These are phyloP conservation scores for Scomberomorus guttatus DNA, from an alignment of 2,797 vertebrate species.

Conservation along the genomic window DNA sequence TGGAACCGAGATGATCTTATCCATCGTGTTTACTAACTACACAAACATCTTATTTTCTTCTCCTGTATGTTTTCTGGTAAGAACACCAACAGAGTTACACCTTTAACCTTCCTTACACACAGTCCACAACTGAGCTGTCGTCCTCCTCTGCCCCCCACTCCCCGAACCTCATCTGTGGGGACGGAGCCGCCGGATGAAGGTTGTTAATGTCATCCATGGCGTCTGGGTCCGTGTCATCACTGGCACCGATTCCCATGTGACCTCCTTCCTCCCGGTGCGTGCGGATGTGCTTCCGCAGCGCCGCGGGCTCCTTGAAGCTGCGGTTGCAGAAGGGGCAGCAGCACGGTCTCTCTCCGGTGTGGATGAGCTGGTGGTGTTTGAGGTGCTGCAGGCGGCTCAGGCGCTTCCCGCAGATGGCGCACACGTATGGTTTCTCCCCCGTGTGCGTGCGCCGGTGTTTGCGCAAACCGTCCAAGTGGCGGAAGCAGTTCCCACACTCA, in stretches of 20 bases:
- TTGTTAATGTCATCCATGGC: constrained; percentile 83
- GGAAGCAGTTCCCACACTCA: constrained; percentile 87
- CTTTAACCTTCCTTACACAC: constrained; percentile 70
- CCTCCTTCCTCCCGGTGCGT: constrained; percentile 85
- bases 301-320: constrained; percentile 87
- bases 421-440: constrained; percentile 88
- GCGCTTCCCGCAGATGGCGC: constrained; percentile 86
- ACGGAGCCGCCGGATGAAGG: constrained; percentile 81
- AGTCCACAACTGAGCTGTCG: constrained; percentile 83
- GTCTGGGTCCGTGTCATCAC: constrained; percentile 75
- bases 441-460: constrained; percentile 89
- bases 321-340: constrained; percentile 89
- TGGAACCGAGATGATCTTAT: constrained; percentile 30
- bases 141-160: constrained; percentile 87
- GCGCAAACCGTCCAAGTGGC: constrained; percentile 87
- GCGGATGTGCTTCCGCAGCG: constrained; percentile 86
- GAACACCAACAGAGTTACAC: not conserved
- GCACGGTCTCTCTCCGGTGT: constrained; percentile 87
- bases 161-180: constrained; percentile 86
- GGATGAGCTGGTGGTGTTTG: constrained; percentile 90
- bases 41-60: constrained; percentile 24
- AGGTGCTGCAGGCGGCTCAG: constrained; percentile 89
- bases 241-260: constrained; percentile 71
- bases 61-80: not conserved
- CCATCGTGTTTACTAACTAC: constrained; percentile 33